Evolutionary conservation across 92 coral and sea anemone genomes (phyloP).

Genomic region (Heliopora coerulea): DNA sequence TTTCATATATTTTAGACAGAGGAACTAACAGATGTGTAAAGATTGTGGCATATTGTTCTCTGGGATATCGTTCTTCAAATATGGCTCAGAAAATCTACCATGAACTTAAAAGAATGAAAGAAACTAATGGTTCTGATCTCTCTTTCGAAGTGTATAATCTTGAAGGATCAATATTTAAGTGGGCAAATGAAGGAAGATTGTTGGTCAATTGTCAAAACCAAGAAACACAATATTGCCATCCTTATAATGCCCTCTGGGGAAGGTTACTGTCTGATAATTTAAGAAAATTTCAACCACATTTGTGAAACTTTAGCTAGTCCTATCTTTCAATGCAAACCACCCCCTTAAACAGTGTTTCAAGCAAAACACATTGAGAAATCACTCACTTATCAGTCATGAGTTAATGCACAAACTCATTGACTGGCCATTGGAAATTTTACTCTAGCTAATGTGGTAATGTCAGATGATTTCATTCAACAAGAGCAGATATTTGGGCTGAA

Average conservation of each 20-base stretch:
- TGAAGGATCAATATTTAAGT: constrained; percentile 89
- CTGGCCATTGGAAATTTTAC: too few species aligned
- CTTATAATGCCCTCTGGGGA: constrained; percentile 79
- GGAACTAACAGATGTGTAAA: neutral
- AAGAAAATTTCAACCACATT: constrained; percentile 62
- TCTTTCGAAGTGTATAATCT: constrained; percentile 68
- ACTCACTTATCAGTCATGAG: too few species aligned
- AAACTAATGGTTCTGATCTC: constrained; percentile 34
- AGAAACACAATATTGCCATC: constrained; percentile 66
- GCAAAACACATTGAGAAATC: too few species aligned
- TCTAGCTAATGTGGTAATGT: too few species aligned
- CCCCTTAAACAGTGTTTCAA: too few species aligned
- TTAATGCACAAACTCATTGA: too few species aligned
- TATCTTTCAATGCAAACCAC: too few species aligned
- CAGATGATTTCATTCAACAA: too few species aligned
- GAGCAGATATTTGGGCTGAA: too few species aligned
- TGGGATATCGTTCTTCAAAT: constrained; percentile 84
- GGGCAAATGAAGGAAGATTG: constrained; percentile 88
- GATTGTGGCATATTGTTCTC: constrained; percentile 86
- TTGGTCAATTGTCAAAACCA: constrained; percentile 53
- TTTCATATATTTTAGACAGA: neutral
- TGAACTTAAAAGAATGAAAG: constrained; percentile 58
- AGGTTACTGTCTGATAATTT: constrained; percentile 64
- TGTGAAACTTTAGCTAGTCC: too few species aligned
- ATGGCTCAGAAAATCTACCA: constrained; percentile 58